Conservation (phyloP, 64 coral and sea anemone species). For the Pocillopora damicornis region DNA sequence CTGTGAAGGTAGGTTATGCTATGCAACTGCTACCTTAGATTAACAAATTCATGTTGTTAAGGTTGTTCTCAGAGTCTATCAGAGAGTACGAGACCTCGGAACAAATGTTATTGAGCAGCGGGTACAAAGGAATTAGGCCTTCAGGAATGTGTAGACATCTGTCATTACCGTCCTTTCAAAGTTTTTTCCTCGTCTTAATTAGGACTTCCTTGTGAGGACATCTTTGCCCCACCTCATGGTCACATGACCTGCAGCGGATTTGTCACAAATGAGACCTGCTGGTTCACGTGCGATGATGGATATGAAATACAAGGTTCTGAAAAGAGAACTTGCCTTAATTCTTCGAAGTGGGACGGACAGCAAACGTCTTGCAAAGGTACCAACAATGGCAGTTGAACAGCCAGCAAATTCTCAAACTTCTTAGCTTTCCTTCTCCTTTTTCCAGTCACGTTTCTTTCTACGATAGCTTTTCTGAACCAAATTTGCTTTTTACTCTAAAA, state of each 20-base stretch:
- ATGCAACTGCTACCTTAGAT: no score
- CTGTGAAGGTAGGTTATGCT: not conserved
- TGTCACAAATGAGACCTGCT: conserved; percentile 31
- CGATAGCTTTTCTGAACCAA: no score
- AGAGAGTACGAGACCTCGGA: no score
- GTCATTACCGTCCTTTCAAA: not conserved
- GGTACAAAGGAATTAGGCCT: no score
- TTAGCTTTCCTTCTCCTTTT: no score
- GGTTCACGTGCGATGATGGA: conserved; percentile 24
- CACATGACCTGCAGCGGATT: conserved; percentile 17
- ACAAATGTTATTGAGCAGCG: no score
- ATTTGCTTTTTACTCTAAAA: no score
- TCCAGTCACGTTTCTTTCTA: no score
- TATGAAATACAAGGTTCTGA: not conserved
- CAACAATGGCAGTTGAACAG: not conserved
- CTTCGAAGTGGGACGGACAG: conserved; percentile 30
- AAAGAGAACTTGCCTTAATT: conserved; percentile 21
- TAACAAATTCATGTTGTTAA: no score
- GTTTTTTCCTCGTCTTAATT: not conserved
- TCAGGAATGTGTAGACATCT: no score
- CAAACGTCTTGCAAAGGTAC: conserved; percentile 2
- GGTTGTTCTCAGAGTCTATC: no score
- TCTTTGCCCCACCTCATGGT: conserved; percentile 1
- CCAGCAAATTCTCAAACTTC: no score
- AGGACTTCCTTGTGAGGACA: conserved; percentile 44